phyloP scores from a whole-genome alignment of 2,113 vertebrate species.

The Caranx ignobilis region DNA sequence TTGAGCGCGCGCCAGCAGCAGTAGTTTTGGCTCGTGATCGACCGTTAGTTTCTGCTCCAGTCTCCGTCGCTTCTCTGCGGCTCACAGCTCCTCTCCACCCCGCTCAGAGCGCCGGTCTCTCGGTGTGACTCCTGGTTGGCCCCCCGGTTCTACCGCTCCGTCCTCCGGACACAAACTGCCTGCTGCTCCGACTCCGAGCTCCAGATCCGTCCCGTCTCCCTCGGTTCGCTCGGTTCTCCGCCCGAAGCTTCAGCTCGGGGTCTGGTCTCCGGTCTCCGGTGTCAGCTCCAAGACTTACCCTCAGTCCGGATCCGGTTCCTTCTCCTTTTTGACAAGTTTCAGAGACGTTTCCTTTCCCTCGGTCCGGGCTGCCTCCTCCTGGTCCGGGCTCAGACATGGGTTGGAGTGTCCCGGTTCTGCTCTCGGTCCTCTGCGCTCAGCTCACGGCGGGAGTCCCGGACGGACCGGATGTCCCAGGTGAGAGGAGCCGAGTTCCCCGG shows the following conservation, averaged over 20 bases:
- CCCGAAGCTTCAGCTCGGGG: neutral
- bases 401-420: conserved; percentile 55
- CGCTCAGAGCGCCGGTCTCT: neutral
- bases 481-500: neutral
- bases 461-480: conserved; percentile 75
- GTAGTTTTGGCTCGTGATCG: conserved; percentile 45
- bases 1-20: conserved; percentile 47
- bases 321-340: no score
- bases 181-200: neutral
- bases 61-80: neutral
- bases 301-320: neutral
- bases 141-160: neutral
- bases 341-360: neutral
- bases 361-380: no score
- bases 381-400: conserved; percentile 52
- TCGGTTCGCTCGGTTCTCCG: neutral
- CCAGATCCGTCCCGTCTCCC: neutral
- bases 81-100: neutral
- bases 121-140: neutral
- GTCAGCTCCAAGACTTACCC: no score
- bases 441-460: conserved; percentile 48
- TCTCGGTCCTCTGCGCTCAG: conserved; percentile 45
- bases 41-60: conserved; percentile 23
- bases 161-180: neutral
- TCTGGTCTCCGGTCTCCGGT: conserved; percentile 1